These are phyloP conservation scores for Dendropsophus ebraccatus DNA, from an alignment of 2,113 vertebrate species.

Conservation along the genomic window DNA sequence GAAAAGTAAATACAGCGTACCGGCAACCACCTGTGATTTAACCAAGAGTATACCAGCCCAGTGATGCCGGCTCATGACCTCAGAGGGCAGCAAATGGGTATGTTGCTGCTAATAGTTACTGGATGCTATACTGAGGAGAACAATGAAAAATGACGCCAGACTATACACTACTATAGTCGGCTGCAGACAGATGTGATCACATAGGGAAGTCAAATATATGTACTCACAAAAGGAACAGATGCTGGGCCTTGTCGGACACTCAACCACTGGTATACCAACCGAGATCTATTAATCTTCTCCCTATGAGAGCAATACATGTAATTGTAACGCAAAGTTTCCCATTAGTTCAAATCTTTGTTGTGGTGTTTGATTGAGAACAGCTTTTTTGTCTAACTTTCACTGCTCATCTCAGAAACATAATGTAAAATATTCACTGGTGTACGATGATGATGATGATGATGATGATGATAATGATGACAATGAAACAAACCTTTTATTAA, in stretches of 20 bases:
- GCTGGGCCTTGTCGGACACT: neutral
- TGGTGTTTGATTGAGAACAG: neutral
- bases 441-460: neutral
- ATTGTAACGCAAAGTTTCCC: neutral
- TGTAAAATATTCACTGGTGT: neutral
- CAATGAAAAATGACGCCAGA: neutral
- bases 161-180: neutral
- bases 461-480: neutral
- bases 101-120: neutral
- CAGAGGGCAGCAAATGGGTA: neutral
- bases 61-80: neutral
- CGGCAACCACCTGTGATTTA: neutral
- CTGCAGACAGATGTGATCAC: neutral
- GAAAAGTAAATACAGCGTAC: neutral
- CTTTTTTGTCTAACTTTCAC: neutral
- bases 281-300: neutral
- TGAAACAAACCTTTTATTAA: neutral
- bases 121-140: neutral
- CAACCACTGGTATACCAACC: neutral
- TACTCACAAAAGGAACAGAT: neutral
- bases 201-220: constrained; percentile 2
- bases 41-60: neutral
- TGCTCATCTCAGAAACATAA: neutral
- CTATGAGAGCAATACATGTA: constrained; percentile 1
- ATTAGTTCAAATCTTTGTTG: neutral